Base-by-base conservation (phyloP, 2,797 vertebrate genomes). In the Chromobotia macracanthus region DNA sequence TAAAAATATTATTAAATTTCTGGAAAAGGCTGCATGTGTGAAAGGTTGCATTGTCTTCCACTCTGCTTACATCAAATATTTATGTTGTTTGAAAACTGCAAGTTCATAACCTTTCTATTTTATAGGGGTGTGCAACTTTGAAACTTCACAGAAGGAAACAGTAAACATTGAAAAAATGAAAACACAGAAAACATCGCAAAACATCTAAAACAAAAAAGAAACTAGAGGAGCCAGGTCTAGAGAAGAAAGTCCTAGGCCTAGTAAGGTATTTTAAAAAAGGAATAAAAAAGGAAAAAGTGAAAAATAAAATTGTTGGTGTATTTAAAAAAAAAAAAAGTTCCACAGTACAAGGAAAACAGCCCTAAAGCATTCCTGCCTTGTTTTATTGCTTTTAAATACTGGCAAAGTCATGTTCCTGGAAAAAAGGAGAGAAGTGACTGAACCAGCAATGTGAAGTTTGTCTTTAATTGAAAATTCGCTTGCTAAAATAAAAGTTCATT, bases 81-180 rank as follows among this genome's bases (percentile, higher is more conserved):
- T 50, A 3, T 9, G 13, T 16, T 58, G 28, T 0, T 41, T 86
- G 31, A 64, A 41, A 44, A 8, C 28, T 44, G 58, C 9, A 10
- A 41, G 63, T 38, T 56, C 35, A 58, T 31, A 12, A 58, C 28
- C 6, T 55, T 72, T 86, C 69, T 84, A 84, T 81, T 82, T 94
- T 83, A 81, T 92, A 88, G 96, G 94, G 90, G 90, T 91, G 88
- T 86, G 88, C 93, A 94, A 92, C 93, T 92, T 95, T 90, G 93
- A 95, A 95, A 95, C 95, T 98, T 98, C 96, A 97, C 95, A 89
- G 94, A 95, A 95, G 95, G 95, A 96, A 96, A 95, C 97, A 96
- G 94, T 88, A 97, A 98, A 98, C 95, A 96, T 95, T 92, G 94
- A 95, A 96, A 65, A 69, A 50, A 85, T 86, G 88, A 93, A 94